phyloP scores from a whole-genome alignment of 2,888 invertebrate genomes.

The Lottia scabra region DNA sequence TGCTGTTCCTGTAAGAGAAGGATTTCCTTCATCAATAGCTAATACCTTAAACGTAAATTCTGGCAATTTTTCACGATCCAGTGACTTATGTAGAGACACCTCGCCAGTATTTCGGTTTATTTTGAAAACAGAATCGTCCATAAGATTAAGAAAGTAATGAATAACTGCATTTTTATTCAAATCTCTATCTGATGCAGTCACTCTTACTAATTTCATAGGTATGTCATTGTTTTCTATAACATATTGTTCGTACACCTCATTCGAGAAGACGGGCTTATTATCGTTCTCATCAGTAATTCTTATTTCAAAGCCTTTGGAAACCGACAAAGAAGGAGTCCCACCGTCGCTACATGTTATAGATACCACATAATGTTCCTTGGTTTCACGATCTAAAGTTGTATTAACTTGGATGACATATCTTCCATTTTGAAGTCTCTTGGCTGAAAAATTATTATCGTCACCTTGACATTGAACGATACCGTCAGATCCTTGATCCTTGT shows the following conservation, averaged over 20 bases:
- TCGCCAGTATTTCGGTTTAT: slow-evolving; percentile 32
- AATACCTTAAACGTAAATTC: slow-evolving; percentile 26
- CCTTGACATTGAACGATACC: too few species aligned
- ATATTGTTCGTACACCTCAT: slow-evolving; percentile 27
- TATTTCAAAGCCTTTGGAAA: slow-evolving; percentile 32
- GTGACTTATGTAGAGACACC: slow-evolving; percentile 18
- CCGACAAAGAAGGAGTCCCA: slow-evolving; percentile 36
- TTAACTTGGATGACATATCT: slow-evolving; percentile 24
- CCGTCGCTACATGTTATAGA: slow-evolving; percentile 39
- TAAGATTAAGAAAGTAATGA: slow-evolving; percentile 28
- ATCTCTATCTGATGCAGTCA: slow-evolving; percentile 43
- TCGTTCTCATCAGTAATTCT: slow-evolving; percentile 47
- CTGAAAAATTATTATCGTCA: too few species aligned
- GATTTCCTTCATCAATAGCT: slow-evolving; percentile 30
- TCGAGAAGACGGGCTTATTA: slow-evolving; percentile 39
- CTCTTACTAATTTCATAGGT: slow-evolving; percentile 32
- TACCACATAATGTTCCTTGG: slow-evolving; percentile 29
- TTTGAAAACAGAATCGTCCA: slow-evolving; percentile 24
- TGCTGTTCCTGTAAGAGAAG: slow-evolving; percentile 28
- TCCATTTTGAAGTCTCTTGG: too few species aligned
- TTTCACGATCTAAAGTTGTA: slow-evolving; percentile 41
- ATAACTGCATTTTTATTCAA: slow-evolving; percentile 31
- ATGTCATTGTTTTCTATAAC: slow-evolving; percentile 39
- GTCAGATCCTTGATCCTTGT: too few species aligned
- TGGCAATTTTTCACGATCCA: slow-evolving; percentile 32